phyloP scores from a whole-genome alignment of 2,797 vertebrate species.

The Acanthurus tractus region DNA sequence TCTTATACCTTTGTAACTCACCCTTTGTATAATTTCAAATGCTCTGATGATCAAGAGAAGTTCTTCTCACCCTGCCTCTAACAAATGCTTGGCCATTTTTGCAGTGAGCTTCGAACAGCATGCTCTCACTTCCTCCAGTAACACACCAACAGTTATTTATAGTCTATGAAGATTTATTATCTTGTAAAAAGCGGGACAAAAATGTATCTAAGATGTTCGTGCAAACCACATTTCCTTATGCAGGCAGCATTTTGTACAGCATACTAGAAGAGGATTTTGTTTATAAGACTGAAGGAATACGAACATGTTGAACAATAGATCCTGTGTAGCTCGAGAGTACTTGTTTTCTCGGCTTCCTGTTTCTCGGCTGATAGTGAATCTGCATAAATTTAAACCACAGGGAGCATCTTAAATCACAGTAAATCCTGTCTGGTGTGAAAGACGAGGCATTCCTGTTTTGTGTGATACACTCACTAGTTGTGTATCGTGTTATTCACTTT shows the following conservation, averaged over 20 bases:
- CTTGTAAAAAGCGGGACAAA: slow-evolving; percentile 27
- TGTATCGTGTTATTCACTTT: slow-evolving; percentile 7
- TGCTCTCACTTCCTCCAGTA: slow-evolving; percentile 45
- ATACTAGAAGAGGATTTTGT: slow-evolving; percentile 38
- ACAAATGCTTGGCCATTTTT: slow-evolving; percentile 36
- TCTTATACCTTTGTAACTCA: neutral
- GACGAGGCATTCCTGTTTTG: neutral
- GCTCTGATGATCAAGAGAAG: neutral
- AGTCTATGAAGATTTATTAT: slow-evolving; percentile 9
- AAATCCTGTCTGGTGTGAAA: slow-evolving; percentile 1
- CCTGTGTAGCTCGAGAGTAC: slow-evolving; percentile 2
- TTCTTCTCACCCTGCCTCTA: slow-evolving; percentile 18
- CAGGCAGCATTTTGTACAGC: slow-evolving; percentile 24
- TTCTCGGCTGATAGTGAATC: slow-evolving; percentile 17
- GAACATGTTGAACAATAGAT: slow-evolving; percentile 14
- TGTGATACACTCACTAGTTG: neutral
- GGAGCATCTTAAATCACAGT: neutral
- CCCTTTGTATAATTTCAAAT: slow-evolving; percentile 1
- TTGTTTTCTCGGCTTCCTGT: slow-evolving; percentile 41
- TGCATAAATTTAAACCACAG: slow-evolving; percentile 3
- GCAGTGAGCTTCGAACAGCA: slow-evolving; percentile 50
- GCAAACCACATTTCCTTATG: slow-evolving; percentile 9
- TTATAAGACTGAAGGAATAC: slow-evolving; percentile 21
- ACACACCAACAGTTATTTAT: slow-evolving; percentile 30
- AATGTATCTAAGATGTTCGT: slow-evolving; percentile 6